Conservation (phyloP, 2,888 invertebrate species). For the Callimorpha dominula region DNA sequence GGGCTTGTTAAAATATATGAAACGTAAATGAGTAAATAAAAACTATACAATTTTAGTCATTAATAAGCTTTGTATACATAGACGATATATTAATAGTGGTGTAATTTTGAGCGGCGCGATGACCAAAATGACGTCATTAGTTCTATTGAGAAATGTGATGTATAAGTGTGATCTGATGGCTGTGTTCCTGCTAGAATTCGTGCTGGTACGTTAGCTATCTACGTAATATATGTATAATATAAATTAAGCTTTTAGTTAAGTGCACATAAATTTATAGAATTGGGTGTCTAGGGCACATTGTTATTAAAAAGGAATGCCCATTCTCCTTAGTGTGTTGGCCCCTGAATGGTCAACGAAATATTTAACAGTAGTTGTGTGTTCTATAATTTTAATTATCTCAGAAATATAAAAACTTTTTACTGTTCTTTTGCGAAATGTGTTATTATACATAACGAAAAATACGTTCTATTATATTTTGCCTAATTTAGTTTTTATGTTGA, state of each 20-base stretch:
- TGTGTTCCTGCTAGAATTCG: slow-evolving; percentile 44
- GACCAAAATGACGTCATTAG: slow-evolving; percentile 23
- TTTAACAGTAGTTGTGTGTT: no score
- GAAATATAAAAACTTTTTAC: no score
- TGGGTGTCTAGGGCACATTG: no score
- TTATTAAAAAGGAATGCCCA: no score
- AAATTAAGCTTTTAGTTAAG: neutral
- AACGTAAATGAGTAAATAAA: neutral
- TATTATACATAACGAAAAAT: no score
- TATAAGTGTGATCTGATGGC: slow-evolving; percentile 40
- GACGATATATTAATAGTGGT: slow-evolving; percentile 23
- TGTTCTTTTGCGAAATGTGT: no score
- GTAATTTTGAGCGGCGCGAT: slow-evolving; percentile 12
- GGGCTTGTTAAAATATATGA: neutral
- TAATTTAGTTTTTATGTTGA: no score
- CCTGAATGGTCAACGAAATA: no score
- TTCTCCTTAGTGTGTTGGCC: no score
- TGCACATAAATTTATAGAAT: no score
- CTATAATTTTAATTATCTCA: no score
- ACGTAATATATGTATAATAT: neutral
- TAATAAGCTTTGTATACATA: neutral
- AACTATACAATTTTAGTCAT: neutral
- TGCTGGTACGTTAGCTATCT: slow-evolving; percentile 46
- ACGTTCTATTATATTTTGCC: no score
- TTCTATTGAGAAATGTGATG: slow-evolving; percentile 31